phyloP scores from a whole-genome alignment of 2,797 vertebrate species.

The Platyrinchus mystaceus region DNA sequence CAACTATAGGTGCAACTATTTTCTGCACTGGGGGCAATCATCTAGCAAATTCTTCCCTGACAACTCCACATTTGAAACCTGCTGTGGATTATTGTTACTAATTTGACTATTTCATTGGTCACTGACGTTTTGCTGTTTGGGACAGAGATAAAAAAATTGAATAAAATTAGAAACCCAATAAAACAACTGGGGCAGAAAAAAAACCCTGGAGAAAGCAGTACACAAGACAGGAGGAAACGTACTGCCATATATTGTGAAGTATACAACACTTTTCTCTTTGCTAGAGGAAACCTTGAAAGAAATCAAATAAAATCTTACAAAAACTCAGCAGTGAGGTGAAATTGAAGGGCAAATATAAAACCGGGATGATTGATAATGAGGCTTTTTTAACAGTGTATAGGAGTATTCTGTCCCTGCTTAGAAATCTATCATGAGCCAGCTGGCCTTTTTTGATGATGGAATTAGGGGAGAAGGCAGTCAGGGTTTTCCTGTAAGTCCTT shows the following conservation, averaged over 20 bases:
- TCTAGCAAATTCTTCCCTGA: neutral
- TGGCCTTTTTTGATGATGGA: neutral
- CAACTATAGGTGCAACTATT: neutral
- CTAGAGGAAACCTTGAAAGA: neutral
- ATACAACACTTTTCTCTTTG: neutral
- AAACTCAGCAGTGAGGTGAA: neutral
- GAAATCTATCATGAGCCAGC: neutral
- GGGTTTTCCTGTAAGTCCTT: neutral
- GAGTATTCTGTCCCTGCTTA: neutral
- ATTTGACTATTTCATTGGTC: neutral
- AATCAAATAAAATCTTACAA: neutral
- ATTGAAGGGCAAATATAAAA: neutral
- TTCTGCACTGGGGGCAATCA: neutral
- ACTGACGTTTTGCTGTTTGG: neutral
- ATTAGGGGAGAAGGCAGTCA: neutral
- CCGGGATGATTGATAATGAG: rapidly evolving
- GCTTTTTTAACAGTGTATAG: neutral
- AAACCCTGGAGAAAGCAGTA: neutral
- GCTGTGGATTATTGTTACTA: neutral
- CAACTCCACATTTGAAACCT: neutral
- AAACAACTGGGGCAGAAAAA: neutral
- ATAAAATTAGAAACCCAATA: neutral
- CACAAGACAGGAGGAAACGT: neutral
- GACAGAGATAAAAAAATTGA: neutral
- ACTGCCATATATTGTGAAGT: neutral